Base-by-base conservation (phyloP, 2,888 invertebrate genomes). In the Rhagonycha lutea region DNA sequence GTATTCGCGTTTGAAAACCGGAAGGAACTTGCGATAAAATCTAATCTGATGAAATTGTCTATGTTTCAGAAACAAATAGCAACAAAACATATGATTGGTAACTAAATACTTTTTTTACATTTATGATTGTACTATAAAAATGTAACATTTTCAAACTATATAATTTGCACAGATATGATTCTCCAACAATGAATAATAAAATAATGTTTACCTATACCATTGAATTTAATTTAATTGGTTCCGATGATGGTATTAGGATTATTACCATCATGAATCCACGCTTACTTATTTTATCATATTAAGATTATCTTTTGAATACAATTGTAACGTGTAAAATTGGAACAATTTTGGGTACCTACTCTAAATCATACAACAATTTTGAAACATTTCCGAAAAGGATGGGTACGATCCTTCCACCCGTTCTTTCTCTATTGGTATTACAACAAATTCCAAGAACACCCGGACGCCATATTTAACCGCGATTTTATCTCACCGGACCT, bases 1-100 rank as follows among this genome's bases (percentile, higher is more conserved):
- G 80, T 81, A 81, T 81, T 79, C 81, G 80, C 82, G 82, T 80
- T 79, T 67, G 77, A 73, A 74, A 78, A 82, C 83, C 82, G 85
- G 85, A 85, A 86, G 85, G 85, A 85, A 83, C 75, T 72, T 62
- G 69, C 79, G 85, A 85, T 85, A 85, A 74, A 71, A 85, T 85
- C 85, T 85, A 78, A 84, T 85, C 83, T 79, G 83, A 83, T 84
- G 80, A 76, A 70, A 79, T 76, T 71, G 72, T 61, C 72, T 70
- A 74, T 76, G 69, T 79, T 83, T 83, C 84, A 82, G 83, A 85
- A 83, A 84, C 81, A 85, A 85, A 84, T 83, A 84, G 82, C 83
- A 85, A 84, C 84, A 83, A 83, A 82, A 82, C 79, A 81, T 80
- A 74, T 81, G 81, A 81, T 83, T 81, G 80, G 81, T 81, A 82